Evolutionary conservation across 2,888 invertebrate genomes (phyloP).

Genomic region (Drosophila basisetae): DNA sequence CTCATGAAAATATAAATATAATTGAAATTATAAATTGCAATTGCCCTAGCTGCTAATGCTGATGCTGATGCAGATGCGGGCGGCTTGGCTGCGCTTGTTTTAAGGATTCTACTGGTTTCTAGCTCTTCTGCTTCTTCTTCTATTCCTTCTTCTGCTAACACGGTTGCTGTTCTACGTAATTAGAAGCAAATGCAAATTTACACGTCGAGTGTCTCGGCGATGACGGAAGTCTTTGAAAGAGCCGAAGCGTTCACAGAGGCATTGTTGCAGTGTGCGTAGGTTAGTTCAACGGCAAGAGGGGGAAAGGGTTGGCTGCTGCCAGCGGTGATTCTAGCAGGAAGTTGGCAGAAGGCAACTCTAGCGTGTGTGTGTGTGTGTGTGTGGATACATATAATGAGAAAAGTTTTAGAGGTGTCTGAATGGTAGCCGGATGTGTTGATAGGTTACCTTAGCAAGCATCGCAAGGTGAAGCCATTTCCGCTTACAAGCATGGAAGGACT

Average conservation of each 20-base stretch:
- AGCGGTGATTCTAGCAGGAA: slow-evolving; percentile 39
- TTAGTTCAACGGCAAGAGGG: background rate
- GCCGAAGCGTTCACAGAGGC: slow-evolving; percentile 53
- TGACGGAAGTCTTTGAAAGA: slow-evolving; percentile 73
- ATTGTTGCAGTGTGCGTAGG: slow-evolving; percentile 30
- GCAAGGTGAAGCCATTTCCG: slow-evolving; percentile 22
- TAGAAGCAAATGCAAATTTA: slow-evolving; percentile 78
- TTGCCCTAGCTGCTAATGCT: slow-evolving; percentile 46
- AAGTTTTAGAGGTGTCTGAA: slow-evolving; percentile 60
- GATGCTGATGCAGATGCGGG: slow-evolving; percentile 45
- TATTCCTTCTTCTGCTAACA: slow-evolving; percentile 14
- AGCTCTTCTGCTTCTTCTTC: background rate
- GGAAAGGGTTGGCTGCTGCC: background rate
- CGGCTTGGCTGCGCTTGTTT: slow-evolving; percentile 13
- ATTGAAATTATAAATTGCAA: slow-evolving; percentile 77
- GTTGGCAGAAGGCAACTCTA: slow-evolving; percentile 33
- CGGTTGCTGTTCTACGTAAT: slow-evolving; percentile 53
- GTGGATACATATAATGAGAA: slow-evolving; percentile 65
- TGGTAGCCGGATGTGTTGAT: slow-evolving; percentile 30
- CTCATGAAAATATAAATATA: slow-evolving; percentile 74
- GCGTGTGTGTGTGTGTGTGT: slow-evolving; percentile 3
- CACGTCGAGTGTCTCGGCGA: slow-evolving; percentile 66
- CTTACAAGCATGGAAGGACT: background rate
- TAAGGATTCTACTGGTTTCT: slow-evolving; percentile 26
- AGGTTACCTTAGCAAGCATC: slow-evolving; percentile 15